A percentile compares a stretch with the other conserved stretches of the same genome.
Conservation (phyloP, 2,888 invertebrate species). For the Volucella bombylans region DNA sequence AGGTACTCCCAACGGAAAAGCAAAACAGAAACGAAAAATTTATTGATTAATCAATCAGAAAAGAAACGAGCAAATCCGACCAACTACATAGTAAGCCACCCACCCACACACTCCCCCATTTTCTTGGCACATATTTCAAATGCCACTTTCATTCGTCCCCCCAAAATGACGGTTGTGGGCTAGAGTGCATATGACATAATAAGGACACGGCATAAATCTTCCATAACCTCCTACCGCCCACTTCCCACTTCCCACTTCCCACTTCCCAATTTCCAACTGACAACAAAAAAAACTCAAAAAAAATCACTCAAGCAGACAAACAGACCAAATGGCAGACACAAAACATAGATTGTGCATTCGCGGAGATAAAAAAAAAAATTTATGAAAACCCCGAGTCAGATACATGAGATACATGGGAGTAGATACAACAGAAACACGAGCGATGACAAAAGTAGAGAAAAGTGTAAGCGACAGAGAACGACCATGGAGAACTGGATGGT, state of each 20-base stretch:
- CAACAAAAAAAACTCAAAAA: slow-evolving; percentile 2
- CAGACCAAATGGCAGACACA: slow-evolving; percentile 9
- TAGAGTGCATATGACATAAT: slow-evolving; percentile 61
- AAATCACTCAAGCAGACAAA: neutral
- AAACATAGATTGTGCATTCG: slow-evolving; percentile 49
- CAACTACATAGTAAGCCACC: neutral
- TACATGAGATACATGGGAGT: no score
- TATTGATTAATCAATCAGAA: slow-evolving; percentile 62
- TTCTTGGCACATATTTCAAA: slow-evolving; percentile 57
- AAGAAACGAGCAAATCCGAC: neutral
- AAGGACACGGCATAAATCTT: slow-evolving; percentile 41
- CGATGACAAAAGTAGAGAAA: neutral
- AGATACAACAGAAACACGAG: slow-evolving; percentile 9
- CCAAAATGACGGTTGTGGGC: neutral
- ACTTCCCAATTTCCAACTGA: neutral
- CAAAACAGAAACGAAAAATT: slow-evolving; percentile 12
- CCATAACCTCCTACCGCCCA: neutral
- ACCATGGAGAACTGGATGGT: neutral
- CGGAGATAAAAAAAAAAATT: slow-evolving; percentile 42
- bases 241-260: no score
- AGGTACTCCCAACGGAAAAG: no score
- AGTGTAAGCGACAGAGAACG: neutral
- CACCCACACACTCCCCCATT: neutral
- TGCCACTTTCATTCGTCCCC: slow-evolving; percentile 31
- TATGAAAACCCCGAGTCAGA: slow-evolving; percentile 31